phyloP scores from a whole-genome alignment of 2,888 invertebrate genomes.

The Heteromurus nitidus region DNA sequence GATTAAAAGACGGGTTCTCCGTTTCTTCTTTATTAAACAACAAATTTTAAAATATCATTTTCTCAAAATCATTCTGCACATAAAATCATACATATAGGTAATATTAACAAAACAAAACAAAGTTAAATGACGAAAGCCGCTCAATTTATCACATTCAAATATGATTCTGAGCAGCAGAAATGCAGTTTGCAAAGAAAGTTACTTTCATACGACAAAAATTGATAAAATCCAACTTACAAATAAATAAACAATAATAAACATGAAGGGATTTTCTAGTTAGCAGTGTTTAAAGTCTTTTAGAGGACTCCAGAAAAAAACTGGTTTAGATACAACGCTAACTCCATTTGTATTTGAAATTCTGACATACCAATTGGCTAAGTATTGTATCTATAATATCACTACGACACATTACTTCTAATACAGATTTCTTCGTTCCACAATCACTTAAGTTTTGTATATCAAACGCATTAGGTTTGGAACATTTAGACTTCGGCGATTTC shows the following conservation, averaged over 20 bases:
- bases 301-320: too few relatives aligned
- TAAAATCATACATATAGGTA: constrained; percentile 21
- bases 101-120: constrained; percentile 11
- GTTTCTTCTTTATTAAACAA: not conserved
- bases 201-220: too few relatives aligned
- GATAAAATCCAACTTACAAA: too few relatives aligned
- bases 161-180: too few relatives aligned
- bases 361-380: constrained; percentile 52
- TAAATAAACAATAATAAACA: too few relatives aligned
- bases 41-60: not conserved
- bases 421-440: constrained; percentile 83
- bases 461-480: constrained; percentile 79
- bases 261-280: too few relatives aligned
- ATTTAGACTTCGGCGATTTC: constrained; percentile 28
- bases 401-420: constrained; percentile 83
- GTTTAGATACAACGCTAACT: too few relatives aligned
- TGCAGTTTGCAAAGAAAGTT: too few relatives aligned
- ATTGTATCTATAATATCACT: constrained; percentile 76
- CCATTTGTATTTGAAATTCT: constrained; percentile 67
- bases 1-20: too few relatives aligned
- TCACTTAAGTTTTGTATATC: constrained; percentile 91
- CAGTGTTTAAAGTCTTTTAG: too few relatives aligned
- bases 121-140: too few relatives aligned
- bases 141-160: too few relatives aligned
- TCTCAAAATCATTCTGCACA: not conserved